phyloP scores from a whole-genome alignment of 37 sponge, comb jelly and placozoan genomes.

The Tethya wilhelma region DNA sequence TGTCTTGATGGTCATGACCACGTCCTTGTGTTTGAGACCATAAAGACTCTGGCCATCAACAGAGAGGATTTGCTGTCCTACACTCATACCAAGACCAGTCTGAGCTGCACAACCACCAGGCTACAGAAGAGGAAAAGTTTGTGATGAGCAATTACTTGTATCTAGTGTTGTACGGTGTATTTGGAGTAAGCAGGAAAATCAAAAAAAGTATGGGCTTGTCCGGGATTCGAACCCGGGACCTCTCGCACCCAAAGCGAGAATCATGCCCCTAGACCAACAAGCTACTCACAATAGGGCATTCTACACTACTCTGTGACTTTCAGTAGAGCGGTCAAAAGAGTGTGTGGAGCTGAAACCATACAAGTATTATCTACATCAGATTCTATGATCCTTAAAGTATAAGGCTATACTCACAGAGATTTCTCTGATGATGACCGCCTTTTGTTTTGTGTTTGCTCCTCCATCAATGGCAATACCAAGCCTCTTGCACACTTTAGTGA shows the following conservation, averaged over 20 bases:
- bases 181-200: background rate
- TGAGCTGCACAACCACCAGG: constrained; percentile 75
- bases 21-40: constrained; percentile 82
- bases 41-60: constrained; percentile 62
- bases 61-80: constrained; percentile 85
- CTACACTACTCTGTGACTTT: too few relatives aligned
- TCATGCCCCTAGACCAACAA: too few relatives aligned
- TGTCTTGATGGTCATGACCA: constrained; percentile 77
- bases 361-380: background rate
- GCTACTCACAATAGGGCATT: too few relatives aligned
- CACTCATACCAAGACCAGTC: constrained; percentile 60
- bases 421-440: constrained; percentile 73
- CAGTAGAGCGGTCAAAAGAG: too few relatives aligned
- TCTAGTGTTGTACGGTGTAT: background rate
- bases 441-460: constrained; percentile 85
- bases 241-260: too few relatives aligned
- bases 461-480: constrained; percentile 93
- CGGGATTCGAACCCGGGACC: too few relatives aligned
- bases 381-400: background rate
- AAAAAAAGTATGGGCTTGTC: background rate
- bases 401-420: constrained; percentile 57
- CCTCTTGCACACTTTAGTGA: constrained; percentile 68
- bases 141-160: background rate
- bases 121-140: constrained; percentile 20
- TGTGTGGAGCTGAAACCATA: background rate